A percentile compares a stretch with the other conserved stretches of the same genome.
phyloP scores from a whole-genome alignment of 2,888 invertebrate genomes.

The Cheiracanthium punctorium region DNA sequence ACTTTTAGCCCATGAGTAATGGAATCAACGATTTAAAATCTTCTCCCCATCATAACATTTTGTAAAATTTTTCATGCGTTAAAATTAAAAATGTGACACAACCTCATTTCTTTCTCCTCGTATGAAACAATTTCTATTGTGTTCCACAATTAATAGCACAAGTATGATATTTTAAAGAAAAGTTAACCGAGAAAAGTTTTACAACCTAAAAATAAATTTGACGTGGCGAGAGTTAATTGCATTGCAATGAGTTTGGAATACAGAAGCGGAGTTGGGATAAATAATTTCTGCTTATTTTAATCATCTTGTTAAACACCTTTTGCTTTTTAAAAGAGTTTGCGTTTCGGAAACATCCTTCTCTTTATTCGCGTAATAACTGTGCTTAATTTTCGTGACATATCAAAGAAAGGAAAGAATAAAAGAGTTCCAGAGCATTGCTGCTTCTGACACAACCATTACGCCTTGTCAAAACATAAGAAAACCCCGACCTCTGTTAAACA shows the following conservation, averaged over 20 bases:
- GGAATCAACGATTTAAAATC: too few species aligned
- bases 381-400: constrained; percentile 15
- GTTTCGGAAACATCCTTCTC: constrained; percentile 35
- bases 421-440: constrained; percentile 9
- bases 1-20: too few species aligned
- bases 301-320: not conserved
- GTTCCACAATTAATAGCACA: not conserved
- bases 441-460: constrained; percentile 31
- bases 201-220: not conserved
- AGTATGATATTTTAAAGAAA: not conserved
- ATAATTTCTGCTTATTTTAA: not conserved
- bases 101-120: not conserved
- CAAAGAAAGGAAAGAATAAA: constrained; percentile 9
- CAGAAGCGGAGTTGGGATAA: not conserved
- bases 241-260: not conserved
- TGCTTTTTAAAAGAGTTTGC: constrained; percentile 11
- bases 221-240: not conserved
- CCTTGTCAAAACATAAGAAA: constrained; percentile 19
- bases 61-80: too few species aligned
- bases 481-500: constrained; percentile 1
- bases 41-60: too few species aligned
- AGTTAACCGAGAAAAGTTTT: not conserved
- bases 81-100: too few species aligned
- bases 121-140: not conserved
- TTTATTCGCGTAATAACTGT: not conserved